Percentiles rank a stretch among this genome's conserved stretches.
phyloP scores from a whole-genome alignment of 2,888 invertebrate genomes.

The Ochropleura plecta region DNA sequence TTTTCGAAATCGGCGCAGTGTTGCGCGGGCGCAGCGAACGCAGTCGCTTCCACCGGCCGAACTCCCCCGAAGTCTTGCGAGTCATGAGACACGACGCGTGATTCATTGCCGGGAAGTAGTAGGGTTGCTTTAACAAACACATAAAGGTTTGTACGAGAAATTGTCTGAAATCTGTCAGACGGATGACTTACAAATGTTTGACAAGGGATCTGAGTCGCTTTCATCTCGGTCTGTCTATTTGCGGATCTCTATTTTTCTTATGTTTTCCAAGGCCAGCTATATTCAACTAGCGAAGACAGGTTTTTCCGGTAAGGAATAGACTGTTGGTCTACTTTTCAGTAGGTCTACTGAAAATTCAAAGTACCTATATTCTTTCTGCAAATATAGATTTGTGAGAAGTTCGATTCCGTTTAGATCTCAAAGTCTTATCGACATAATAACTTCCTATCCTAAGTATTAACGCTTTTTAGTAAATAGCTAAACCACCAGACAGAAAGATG shows the following conservation, averaged over 20 bases:
- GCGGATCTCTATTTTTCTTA: constrained; percentile 20
- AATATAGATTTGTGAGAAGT: not conserved
- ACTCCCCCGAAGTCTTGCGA: constrained; percentile 52
- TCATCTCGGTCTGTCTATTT: constrained; percentile 39
- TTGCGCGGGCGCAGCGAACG: constrained; percentile 54
- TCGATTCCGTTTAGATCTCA: not conserved
- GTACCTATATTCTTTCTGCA: not conserved
- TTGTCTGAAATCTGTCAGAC: constrained; percentile 42
- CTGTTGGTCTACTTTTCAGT: not conserved
- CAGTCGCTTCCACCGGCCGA: constrained; percentile 45
- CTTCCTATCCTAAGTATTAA: not conserved
- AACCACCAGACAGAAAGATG: not conserved
- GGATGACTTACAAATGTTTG: constrained; percentile 53
- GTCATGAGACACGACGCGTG: constrained; percentile 67
- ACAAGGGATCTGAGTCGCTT: constrained; percentile 30
- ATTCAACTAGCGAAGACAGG: constrained; percentile 4
- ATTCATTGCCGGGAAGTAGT: constrained; percentile 82
- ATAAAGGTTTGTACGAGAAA: constrained; percentile 74
- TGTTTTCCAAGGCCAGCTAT: constrained; percentile 32
- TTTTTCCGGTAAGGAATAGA: not conserved
- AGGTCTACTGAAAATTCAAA: too few relatives aligned
- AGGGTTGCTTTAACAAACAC: constrained; percentile 66
- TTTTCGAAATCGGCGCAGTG: constrained; percentile 81
- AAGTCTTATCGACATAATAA: not conserved
- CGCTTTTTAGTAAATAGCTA: too few relatives aligned